Conservation (phyloP, 2,888 invertebrate genomes). For the Schrankia costaestrigalis region DNA sequence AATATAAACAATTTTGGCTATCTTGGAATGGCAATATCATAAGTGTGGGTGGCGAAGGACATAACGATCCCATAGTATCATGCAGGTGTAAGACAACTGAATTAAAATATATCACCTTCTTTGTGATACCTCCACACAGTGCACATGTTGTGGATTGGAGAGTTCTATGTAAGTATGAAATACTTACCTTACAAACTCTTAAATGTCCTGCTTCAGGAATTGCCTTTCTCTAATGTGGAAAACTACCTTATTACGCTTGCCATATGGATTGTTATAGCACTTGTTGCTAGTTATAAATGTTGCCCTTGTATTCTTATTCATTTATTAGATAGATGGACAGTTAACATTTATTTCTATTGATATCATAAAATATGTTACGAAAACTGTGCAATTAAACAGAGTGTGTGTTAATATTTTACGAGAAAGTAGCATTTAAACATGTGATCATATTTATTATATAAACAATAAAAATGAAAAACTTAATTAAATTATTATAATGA, state of each 20-base stretch:
- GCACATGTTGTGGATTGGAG: slow-evolving; percentile 36
- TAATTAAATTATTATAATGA: background rate
- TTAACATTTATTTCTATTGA: too few relatives aligned
- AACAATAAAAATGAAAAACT: background rate
- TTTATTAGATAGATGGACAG: too few relatives aligned
- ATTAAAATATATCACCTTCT: slow-evolving; percentile 45
- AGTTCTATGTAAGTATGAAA: slow-evolving; percentile 47
- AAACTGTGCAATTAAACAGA: too few relatives aligned
- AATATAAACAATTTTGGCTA: slow-evolving; percentile 71
- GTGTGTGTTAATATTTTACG: too few relatives aligned
- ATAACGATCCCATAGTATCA: slow-evolving; percentile 43
- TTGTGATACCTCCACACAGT: slow-evolving; percentile 13
- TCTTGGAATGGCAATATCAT: slow-evolving; percentile 69
- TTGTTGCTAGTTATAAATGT: too few relatives aligned
- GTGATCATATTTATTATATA: too few relatives aligned
- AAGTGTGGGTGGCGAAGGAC: slow-evolving; percentile 58
- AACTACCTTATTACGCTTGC: too few relatives aligned
- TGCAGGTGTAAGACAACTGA: slow-evolving; percentile 24
- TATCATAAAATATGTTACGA: too few relatives aligned
- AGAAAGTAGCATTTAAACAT: too few relatives aligned
- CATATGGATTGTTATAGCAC: too few relatives aligned
- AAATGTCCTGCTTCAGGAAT: background rate
- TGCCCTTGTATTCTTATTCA: too few relatives aligned
- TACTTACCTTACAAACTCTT: background rate
- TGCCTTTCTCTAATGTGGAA: too few relatives aligned